Evolutionary conservation across 2,797 vertebrate genomes (phyloP).

Genomic region (Naso thynnoides): DNA sequence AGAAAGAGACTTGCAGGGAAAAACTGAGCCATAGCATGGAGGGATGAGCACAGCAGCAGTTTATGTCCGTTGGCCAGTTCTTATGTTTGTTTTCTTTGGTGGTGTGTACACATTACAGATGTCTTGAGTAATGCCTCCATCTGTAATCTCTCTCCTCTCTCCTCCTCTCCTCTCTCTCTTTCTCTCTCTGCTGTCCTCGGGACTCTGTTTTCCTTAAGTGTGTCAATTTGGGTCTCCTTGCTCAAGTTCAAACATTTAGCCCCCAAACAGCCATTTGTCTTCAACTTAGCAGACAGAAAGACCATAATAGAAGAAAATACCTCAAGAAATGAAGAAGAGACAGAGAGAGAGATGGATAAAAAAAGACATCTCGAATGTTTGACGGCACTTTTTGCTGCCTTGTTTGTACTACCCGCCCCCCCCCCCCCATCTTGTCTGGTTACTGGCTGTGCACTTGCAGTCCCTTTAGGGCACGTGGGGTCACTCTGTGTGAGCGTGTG

Average conservation of each 20-base stretch:
- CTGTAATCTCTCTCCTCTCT: constrained; percentile 77
- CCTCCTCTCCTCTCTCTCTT: constrained; percentile 46
- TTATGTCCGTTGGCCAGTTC: constrained; percentile 73
- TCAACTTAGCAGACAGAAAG: constrained; percentile 73
- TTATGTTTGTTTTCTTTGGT: constrained; percentile 77
- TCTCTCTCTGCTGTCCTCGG: constrained; percentile 68
- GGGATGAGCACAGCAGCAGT: constrained; percentile 53
- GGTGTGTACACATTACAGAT: constrained; percentile 84
- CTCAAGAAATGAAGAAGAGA: constrained; percentile 73
- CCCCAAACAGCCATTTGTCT: constrained; percentile 81
- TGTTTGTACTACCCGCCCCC: constrained; percentile 47
- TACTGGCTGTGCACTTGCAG: constrained; percentile 85
- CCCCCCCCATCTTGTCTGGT: constrained; percentile 74
- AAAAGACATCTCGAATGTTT: constrained; percentile 78
- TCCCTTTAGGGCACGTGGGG: constrained; percentile 75
- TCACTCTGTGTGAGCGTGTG: constrained; percentile 61
- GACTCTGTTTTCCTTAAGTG: constrained; percentile 81
- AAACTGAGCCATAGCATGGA: constrained; percentile 30
- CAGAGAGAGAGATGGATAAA: constrained; percentile 15
- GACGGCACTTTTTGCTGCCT: constrained; percentile 83
- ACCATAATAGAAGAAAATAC: constrained; percentile 77
- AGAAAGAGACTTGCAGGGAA: constrained; percentile 23
- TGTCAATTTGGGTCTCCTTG: constrained; percentile 84
- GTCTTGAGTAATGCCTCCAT: constrained; percentile 83
- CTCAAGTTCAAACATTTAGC: constrained; percentile 86